Base-by-base conservation (phyloP, 2,888 invertebrate species). In the Pimpla rufipes region DNA sequence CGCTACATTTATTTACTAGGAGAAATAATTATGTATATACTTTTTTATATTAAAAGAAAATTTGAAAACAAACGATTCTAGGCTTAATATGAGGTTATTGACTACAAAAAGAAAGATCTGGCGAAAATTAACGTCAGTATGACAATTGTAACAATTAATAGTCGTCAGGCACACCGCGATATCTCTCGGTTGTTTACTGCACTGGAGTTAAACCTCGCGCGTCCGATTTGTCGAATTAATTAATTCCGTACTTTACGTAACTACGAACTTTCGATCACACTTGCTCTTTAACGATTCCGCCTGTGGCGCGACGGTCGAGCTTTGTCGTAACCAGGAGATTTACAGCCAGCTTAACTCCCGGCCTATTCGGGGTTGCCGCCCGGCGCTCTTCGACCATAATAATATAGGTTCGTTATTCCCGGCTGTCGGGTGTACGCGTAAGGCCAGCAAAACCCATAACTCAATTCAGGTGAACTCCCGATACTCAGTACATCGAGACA, bases 371-470 rank as follows among this genome's bases (percentile, higher is more conserved):
- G 29, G 29, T 2, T 2, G 29, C 29, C 29, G 2, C 3, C 29
- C 5, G 29, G 23, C 42, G 6, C 52, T 4, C 29, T 75, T 29
- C 37, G 13, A 3, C 55, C 23, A 45, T 47, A 45, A 35, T 21
- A 11, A 21, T 55, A 50, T 62, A 79, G 45, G 29, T 79, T 71
- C 45, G 71, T 71, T 45, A 52, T 23, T 52, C 50, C 13, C 42
- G 55, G 52, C 45, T 29, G 78, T 71, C 70, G 42, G 23, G 13
- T 55, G 64, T 52, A 71, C 42, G 50, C 52, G 40, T 16, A 40
- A 57, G 21, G 52, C 29, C 5, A 11, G 21, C 4, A 7, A 21
- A 29, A 21, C 50, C 7, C 16, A 16, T 10, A 18, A 45, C 35
- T 5, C 50, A 29, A 47, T 71, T 66, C 76, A 40, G 18, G 66